phyloP scores from a whole-genome alignment of 2,113 vertebrate genomes.

The Myiozetetes cayanensis region DNA sequence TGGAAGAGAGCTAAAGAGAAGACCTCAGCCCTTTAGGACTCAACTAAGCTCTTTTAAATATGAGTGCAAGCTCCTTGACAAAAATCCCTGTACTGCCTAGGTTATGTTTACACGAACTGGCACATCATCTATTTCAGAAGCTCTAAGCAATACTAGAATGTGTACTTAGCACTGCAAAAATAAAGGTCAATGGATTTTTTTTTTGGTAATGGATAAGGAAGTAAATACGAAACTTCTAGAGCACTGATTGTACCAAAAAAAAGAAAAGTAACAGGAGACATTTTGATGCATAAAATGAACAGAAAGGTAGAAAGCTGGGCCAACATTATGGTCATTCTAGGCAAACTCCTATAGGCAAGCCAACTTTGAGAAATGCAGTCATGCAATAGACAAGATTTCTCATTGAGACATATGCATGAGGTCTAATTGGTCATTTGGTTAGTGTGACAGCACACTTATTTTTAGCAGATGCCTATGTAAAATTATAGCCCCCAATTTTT shows the following conservation, averaged over 20 bases:
- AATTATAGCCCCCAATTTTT: neutral
- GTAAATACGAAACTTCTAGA: neutral
- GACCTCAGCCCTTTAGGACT: neutral
- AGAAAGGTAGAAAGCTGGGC: neutral
- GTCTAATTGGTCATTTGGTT: neutral
- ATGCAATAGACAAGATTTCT: neutral
- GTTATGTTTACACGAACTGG: neutral
- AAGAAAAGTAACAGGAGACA: neutral
- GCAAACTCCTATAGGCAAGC: neutral
- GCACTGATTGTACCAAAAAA: neutral
- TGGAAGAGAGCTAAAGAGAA: neutral
- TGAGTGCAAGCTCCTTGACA: neutral
- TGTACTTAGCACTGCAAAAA: neutral
- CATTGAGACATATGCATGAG: neutral
- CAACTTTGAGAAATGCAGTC: neutral
- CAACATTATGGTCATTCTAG: neutral
- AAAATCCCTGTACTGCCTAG: neutral
- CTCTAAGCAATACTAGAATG: neutral
- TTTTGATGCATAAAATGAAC: neutral
- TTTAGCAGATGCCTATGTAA: neutral
- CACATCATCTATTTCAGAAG: neutral
- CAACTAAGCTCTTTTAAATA: constrained; percentile 31
- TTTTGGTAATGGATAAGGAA: neutral
- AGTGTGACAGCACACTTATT: neutral
- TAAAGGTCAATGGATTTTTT: neutral